Evolutionary conservation across 2,113 vertebrate genomes (phyloP).

Genomic region (Eulemur rufifrons): DNA sequence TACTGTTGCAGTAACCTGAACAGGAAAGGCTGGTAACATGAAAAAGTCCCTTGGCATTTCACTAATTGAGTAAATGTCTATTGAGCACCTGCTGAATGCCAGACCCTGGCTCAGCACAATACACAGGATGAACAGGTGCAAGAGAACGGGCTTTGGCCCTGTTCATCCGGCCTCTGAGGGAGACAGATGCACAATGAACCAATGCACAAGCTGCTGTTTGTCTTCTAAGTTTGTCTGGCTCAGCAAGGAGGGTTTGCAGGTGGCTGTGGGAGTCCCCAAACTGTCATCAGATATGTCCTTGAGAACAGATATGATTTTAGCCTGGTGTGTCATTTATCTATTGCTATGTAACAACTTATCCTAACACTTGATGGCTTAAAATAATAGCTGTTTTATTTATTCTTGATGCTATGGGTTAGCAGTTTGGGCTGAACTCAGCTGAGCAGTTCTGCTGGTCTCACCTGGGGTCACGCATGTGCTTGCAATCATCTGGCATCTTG

Average conservation of each 20-base stretch:
- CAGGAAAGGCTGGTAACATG: background rate
- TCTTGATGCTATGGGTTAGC: slow-evolving; percentile 48
- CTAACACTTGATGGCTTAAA: slow-evolving; percentile 29
- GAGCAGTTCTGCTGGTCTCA: background rate
- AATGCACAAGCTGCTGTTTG: background rate
- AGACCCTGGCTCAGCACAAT: slow-evolving; percentile 67
- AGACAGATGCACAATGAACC: slow-evolving; percentile 61
- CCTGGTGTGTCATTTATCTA: slow-evolving; percentile 38
- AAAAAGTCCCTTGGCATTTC: slow-evolving; percentile 20
- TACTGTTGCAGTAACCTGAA: background rate
- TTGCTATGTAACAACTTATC: background rate
- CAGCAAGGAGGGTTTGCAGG: slow-evolving; percentile 71
- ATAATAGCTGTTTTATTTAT: background rate
- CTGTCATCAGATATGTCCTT: slow-evolving; percentile 3
- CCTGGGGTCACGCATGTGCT: background rate
- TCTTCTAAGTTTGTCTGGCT: slow-evolving; percentile 55
- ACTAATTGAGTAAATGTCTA: slow-evolving; percentile 49
- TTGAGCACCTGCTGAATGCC: slow-evolving; percentile 52
- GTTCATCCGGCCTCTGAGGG: slow-evolving; percentile 2
- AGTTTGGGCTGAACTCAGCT: background rate
- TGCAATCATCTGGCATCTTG: background rate
- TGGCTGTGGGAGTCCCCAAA: slow-evolving; percentile 54
- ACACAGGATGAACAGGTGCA: background rate
- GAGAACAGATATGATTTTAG: slow-evolving; percentile 45
- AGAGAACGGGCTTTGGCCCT: background rate